Evolutionary conservation across 1,140 invertebrate species (phyloP), one percentile per base, ranked within the genome.

Genomic region (Triops cancriformis): DNA sequence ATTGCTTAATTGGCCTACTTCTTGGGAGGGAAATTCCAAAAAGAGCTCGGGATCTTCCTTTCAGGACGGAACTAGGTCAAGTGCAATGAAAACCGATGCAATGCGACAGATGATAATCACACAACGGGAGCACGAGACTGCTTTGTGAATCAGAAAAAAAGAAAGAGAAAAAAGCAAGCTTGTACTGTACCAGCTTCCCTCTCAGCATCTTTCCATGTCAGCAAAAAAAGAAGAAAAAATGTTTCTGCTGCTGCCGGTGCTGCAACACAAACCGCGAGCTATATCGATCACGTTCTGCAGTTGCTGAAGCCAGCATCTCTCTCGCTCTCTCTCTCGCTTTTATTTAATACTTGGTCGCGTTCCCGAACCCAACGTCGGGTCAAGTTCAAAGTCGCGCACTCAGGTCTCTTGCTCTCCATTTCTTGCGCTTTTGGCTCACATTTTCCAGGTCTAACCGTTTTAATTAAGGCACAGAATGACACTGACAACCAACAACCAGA

Each of bases 21-120:
- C 23, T 9, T 18, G 51, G 14, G 9, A 10, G 23, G 18, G 51
- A 64, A n/a, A 64, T 18, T 64, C 31, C 31, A 37, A 64, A 64
- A 64, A 64, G 18, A 18, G 18, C 51, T 9, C 6, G 18, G 51
- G 51, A 64, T 64, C 51, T 23, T 23, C 51, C 18, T 37, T 37
- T 37, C 31, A 7, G 31, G 31, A 37, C 31, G 6, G 23, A 64
- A 64, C 18, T 64, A 64, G 51, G 51, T 64, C 51, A 64, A 64
- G 51, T 12, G 51, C 51, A 64, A 64, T 64, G 51, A 64, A 64
- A 64, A 37, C 18, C 51, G 51, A 64, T 64, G 51, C 51, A 64
- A 64, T 64, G 51, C 51, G 51, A 64, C 51, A 64, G 51, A 64
- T 64, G 51, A n/a, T 64, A 64, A 64, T 64, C 51, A 23, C 51